Base-by-base conservation (phyloP, 2,888 invertebrate genomes). In the Lasioglossum marginatum region DNA sequence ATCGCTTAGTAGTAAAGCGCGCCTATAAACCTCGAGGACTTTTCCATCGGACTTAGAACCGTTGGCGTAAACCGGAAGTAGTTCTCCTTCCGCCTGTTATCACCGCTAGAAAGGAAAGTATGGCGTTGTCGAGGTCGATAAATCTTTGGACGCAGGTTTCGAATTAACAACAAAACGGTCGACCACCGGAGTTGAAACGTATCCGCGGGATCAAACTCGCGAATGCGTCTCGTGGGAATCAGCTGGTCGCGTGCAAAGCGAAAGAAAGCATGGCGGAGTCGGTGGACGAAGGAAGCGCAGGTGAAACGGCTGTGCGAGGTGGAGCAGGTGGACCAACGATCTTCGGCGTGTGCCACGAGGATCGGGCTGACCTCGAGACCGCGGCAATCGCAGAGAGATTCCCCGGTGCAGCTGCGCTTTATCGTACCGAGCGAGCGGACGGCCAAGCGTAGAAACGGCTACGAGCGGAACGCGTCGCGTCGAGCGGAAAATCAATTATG, bases 261-360 rank as follows among this genome's bases (percentile, higher is more conserved):
- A 82, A 85, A 82, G 81, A 73, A 88, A 83, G 86, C 37, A 72
- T 70, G 72, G 5, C 60, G 75, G 71, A 60, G n/a, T 63, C 77
- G 79, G 68, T 57, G 84, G 91, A 91, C 94, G 94, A 94, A 94
- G 94, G 68, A 19, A 85, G 91, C 92, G 95, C 95, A 94, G 95
- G 95, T 94, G 95, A 94, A 83, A 93, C 92, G 91, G 83, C 88
- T 84, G 87, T 68, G 48, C 90, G 88, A 77, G 82, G 48, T 71
- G 77, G 89, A 90, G 94, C 94, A 95, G 94, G 94, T 94, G 94
- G 92, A 94, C 93, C 93, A 91, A 88, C 90, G 92, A 93, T 93
- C 92, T 91, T 82, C 88, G 87, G 77, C 84, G 85, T 81, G 86
- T 80, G 88, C 88, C 84, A 88, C 85, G 86, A 77, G 79, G 83